Percentiles rank a stretch among this genome's conserved stretches.
These are phyloP conservation scores for Boulengeromyrus knoepffleri DNA, from an alignment of 2,113 vertebrate genomes.

Conservation along the genomic window DNA sequence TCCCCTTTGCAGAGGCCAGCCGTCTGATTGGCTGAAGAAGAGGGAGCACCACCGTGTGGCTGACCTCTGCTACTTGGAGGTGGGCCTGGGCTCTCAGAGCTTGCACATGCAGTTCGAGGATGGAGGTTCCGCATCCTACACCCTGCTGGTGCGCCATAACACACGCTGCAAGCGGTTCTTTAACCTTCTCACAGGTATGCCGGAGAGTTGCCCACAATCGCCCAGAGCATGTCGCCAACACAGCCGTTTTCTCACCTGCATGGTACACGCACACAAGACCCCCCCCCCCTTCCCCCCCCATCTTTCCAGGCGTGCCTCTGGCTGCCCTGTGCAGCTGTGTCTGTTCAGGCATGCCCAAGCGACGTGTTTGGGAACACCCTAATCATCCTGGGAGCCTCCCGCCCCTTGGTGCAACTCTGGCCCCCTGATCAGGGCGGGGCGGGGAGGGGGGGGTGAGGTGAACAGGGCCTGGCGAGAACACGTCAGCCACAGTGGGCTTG, in stretches of 20 bases:
- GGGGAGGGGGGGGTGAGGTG: not conserved
- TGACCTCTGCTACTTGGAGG: conserved; percentile 73
- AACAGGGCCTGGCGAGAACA: not conserved
- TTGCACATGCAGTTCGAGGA: conserved; percentile 75
- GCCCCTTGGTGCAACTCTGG: not conserved
- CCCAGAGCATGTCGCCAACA: not conserved
- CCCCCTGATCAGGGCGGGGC: not conserved
- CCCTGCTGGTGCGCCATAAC: conserved; percentile 71
- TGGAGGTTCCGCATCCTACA: conserved; percentile 62
- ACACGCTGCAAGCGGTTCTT: conserved; percentile 71
- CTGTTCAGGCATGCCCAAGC: not conserved
- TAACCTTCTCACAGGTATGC: conserved; percentile 68
- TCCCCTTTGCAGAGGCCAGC: conserved; percentile 61
- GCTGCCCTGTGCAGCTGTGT: not conserved
- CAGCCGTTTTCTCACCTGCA: not conserved
- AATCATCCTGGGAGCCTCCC: not conserved
- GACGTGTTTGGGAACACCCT: not conserved
- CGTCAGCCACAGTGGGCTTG: not conserved
- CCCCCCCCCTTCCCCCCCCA: not conserved
- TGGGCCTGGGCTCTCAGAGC: conserved; percentile 76
- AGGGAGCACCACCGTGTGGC: conserved; percentile 60
- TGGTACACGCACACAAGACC: not conserved
- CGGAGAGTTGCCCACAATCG: not conserved
- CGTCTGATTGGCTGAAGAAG: conserved; percentile 77
- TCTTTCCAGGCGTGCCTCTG: not conserved